Evolutionary conservation across 2,113 vertebrate species (phyloP), one percentile per base, ranked within the genome.

Genomic region (Sula dactylatra): DNA sequence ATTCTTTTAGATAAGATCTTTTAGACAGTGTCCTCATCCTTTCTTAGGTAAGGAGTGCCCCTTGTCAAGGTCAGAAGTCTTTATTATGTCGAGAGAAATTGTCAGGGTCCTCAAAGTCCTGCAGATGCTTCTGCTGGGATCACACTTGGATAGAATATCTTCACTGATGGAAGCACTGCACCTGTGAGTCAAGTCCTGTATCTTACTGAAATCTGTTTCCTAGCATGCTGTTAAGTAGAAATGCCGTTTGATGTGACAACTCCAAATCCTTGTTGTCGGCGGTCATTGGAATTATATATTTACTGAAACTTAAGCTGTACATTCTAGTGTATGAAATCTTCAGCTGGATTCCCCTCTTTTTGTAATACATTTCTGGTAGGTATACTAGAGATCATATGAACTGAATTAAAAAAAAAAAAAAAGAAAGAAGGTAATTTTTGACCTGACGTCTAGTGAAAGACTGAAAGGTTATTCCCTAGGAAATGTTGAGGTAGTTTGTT

Each of bases 401-500:
- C 21, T 65, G 31, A 77, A 85, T 25, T 58, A 54, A 20, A 59
- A 56, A 86, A 69, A 45, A 74, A 27, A 55, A 70, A 55, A 65
- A 11, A 36, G 6, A 34, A 71, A 38, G 32, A 25, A n/a, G 2
- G 3, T 40, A 42, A 27, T 58, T 87, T 86, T 88, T 83, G 32
- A 59, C 29, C 26, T 32, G 8, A 58, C 45, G 15, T 72, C 32
- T 26, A 66, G 21, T 54, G 66, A 49, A 86, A 74, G 44, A 50
- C 40, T 73, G 66, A 61, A 88, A 85, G n/a, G 72, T 80, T 92
- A 69, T 86, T 92, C 21, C 45, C 40, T 55, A 59, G 71, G 69
- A 88, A 94, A 78, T 71, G 69, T 17, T 95, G 67, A 90, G 67
- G 61, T 90, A 66, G 90, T 95, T 77, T 87, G 52, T 90, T 69